Evolutionary conservation across 2,797 vertebrate genomes (phyloP).

Genomic region (Echeneis naucrates): DNA sequence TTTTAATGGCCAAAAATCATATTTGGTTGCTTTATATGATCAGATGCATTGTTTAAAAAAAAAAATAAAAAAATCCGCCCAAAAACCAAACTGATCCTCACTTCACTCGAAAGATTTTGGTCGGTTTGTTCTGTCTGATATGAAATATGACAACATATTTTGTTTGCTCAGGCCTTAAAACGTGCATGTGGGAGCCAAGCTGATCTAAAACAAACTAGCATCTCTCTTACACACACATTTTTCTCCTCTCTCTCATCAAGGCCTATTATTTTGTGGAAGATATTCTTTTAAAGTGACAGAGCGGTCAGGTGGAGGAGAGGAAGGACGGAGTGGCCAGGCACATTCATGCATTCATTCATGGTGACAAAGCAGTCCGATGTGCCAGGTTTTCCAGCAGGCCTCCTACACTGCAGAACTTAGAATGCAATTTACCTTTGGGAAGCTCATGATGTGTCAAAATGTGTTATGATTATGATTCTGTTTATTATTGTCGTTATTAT

Average conservation of each 20-base stretch:
- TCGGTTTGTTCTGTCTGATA: conserved; percentile 1
- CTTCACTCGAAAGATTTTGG: background rate
- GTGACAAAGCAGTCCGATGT: conserved; percentile 24
- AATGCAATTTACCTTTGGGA: conserved; percentile 10
- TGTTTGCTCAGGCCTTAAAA: background rate
- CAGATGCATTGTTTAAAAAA: conserved; percentile 1
- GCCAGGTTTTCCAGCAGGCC: conserved; percentile 9
- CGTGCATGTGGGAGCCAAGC: background rate
- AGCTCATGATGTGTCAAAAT: background rate
- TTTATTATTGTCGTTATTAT: background rate
- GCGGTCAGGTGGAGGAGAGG: conserved; percentile 18
- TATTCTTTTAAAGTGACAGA: conserved; percentile 17
- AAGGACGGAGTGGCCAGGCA: conserved; percentile 12
- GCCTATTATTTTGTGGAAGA: conserved; percentile 15
- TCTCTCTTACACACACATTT: background rate
- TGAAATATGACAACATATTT: conserved; percentile 1
- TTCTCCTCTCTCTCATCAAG: background rate
- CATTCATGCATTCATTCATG: conserved; percentile 48
- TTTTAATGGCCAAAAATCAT: conserved; percentile 17
- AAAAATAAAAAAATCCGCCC: too few species aligned
- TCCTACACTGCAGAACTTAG: conserved; percentile 11
- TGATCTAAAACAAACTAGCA: background rate
- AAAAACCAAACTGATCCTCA: conserved; percentile 3
- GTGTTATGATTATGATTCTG: background rate
- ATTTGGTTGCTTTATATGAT: background rate